Percentiles rank a stretch among this genome's conserved stretches.
phyloP scores from a whole-genome alignment of 2,888 invertebrate genomes.

The Petrophora chlorosata region DNA sequence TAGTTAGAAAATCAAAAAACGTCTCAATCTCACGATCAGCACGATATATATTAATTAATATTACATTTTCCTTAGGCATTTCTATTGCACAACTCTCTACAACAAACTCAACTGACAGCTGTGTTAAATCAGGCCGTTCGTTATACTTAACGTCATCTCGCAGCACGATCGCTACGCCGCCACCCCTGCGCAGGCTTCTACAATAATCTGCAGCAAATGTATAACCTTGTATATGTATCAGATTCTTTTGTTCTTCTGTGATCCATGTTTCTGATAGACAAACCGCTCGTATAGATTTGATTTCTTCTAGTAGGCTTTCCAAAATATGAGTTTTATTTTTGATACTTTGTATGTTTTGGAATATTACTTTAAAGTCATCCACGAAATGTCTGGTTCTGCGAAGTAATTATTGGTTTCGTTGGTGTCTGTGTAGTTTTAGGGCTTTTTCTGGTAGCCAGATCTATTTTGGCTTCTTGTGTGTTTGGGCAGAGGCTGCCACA shows the following conservation, averaged over 20 bases:
- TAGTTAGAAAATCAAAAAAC: not conserved
- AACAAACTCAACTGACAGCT: conserved; percentile 1
- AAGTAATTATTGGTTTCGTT: not conserved
- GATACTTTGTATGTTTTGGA: conserved; percentile 7
- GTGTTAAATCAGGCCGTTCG: not conserved
- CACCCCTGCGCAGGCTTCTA: conserved; percentile 1
- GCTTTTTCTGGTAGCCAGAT: no score
- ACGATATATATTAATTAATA: conserved; percentile 4
- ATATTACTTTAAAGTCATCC: not conserved
- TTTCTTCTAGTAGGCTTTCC: conserved; percentile 1
- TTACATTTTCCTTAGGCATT: not conserved
- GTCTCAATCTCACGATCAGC: no score
- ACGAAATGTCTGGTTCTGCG: conserved; percentile 3
- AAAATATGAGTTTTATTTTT: conserved; percentile 11
- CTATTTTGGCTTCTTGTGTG: no score
- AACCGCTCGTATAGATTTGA: not conserved
- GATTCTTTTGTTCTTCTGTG: not conserved
- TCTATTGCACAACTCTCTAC: conserved; percentile 8
- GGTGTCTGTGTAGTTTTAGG: no score
- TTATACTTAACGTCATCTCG: not conserved
- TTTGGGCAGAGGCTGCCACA: no score
- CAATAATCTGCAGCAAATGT: not conserved
- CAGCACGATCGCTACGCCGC: conserved; percentile 6
- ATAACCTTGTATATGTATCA: not conserved
- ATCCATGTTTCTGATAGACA: conserved; percentile 17